Base-by-base conservation (phyloP, 2,797 vertebrate species). In the Dendrocincla tyrannina region DNA sequence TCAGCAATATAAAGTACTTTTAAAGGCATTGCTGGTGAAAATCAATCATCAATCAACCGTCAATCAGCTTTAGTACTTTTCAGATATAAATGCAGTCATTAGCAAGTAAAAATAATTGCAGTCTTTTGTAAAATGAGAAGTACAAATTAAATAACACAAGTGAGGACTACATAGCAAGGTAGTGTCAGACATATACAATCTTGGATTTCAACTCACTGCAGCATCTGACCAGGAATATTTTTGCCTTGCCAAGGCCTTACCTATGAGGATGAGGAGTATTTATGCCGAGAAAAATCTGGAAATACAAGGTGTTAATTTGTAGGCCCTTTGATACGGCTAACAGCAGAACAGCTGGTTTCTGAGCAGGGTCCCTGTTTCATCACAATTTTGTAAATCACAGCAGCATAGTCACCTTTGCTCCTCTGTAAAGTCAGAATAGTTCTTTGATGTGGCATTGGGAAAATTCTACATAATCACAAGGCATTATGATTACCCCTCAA, bases 101-200 rank as follows among this genome's bases (percentile, higher is more conserved):
- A 63, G 59, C 33, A 67, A 80, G 44, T 35, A 74, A 74, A 94
- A 80, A 41, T 44, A 80, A 64, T 75, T 28, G 25, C 25, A 83
- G n/a, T 6, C 24, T 85, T 80, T 22, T 64, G 14, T 52, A 74
- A 89, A 88, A 58, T 9, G 17, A 56, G 9, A 78, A 76, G 35
- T 58, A 14, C 47, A 89, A 41, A 70, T 56, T 35, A 76, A 85
- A 27, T 77, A 66, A 30, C 47, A 83, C 30, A 60, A 75, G 22
- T 49, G 59, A 80, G 22, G 41, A 13, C 3, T 30, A 14, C 5
- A 37, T 1, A 75, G 69, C 17, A 81, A 58, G 46, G 27, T 18
- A 60, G 4, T 5, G 10, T n/a, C 62, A 70, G 23, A 46, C 0
- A 1, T 5, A 14, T 3, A 41, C 13, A 53, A 2, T 25, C 35